A percentile compares a stretch with the other conserved stretches of the same genome.
Evolutionary conservation across 1,140 invertebrate species (phyloP).

Genomic region (Polypedilum pembai): DNA sequence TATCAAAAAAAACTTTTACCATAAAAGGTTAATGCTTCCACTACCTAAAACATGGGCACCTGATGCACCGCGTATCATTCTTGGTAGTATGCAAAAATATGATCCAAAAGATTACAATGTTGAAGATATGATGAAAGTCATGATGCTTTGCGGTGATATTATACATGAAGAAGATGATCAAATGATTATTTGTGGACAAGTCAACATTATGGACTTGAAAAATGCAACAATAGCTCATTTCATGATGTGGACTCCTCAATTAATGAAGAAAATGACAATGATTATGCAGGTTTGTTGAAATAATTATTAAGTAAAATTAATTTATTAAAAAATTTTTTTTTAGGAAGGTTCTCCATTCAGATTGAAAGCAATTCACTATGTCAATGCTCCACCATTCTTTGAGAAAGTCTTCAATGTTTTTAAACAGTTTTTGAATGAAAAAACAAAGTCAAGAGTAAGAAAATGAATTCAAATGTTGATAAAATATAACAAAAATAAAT

Average conservation of each 20-base stretch:
- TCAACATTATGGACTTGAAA: constrained; percentile 44
- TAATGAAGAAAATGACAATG: constrained; percentile 41
- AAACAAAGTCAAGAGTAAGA: constrained; percentile 45
- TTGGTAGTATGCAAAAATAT: constrained; percentile 45
- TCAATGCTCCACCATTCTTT: constrained; percentile 47
- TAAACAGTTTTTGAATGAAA: constrained; percentile 47
- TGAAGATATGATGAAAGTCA: constrained; percentile 37
- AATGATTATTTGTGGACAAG: constrained; percentile 44
- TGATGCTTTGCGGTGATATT: constrained; percentile 38
- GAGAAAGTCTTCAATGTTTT: constrained; percentile 47
- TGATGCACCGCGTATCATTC: constrained; percentile 46
- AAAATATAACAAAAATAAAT: neutral
- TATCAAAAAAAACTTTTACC: neutral
- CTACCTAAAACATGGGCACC: constrained; percentile 41
- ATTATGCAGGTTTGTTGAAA: constrained; percentile 21
- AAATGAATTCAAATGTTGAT: no score
- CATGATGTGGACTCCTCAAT: constrained; percentile 43
- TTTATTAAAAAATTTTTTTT: constrained; percentile 43
- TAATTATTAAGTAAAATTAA: neutral
- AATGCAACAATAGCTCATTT: constrained; percentile 44
- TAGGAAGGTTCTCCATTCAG: constrained; percentile 49
- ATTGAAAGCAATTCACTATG: constrained; percentile 45
- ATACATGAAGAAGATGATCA: constrained; percentile 45
- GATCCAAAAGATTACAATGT: constrained; percentile 46
- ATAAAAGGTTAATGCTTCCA: neutral